A percentile compares a stretch with the other conserved stretches of the same genome.
Conservation (phyloP, 2,113 vertebrate species). For the Suricata suricatta region DNA sequence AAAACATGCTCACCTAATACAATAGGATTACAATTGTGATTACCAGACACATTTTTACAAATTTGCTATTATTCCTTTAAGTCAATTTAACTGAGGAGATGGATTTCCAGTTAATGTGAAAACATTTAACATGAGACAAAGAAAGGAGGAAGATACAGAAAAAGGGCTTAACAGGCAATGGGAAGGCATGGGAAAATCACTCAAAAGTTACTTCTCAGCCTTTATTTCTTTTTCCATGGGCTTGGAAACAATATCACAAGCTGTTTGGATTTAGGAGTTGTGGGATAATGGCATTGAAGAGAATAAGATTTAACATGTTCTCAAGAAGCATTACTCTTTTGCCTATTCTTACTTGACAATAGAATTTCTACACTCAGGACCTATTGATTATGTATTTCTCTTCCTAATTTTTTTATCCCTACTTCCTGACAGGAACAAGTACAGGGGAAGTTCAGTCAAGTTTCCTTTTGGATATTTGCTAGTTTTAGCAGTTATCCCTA, state of each 20-base stretch:
- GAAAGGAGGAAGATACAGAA: background rate
- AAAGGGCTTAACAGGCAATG: background rate
- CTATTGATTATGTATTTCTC: background rate
- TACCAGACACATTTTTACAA: background rate
- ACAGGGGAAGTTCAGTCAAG: background rate
- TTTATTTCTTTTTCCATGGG: background rate
- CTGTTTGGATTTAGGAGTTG: background rate
- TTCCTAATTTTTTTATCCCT: background rate
- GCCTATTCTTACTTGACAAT: background rate
- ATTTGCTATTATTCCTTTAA: background rate
- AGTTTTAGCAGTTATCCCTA: background rate
- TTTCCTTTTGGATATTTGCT: background rate
- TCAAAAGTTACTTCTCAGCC: background rate
- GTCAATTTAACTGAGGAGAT: background rate
- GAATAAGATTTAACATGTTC: background rate
- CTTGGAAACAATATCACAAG: background rate
- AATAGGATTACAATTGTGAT: background rate
- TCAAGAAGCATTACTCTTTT: background rate
- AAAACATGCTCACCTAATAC: background rate
- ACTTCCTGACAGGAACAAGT: background rate
- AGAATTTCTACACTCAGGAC: background rate
- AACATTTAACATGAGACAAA: conserved; percentile 4
- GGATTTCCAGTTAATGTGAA: background rate
- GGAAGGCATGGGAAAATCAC: background rate
- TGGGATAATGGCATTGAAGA: too few species aligned